Evolutionary conservation across 2,888 invertebrate species (phyloP).

Genomic region (Lochmaea capreae): DNA sequence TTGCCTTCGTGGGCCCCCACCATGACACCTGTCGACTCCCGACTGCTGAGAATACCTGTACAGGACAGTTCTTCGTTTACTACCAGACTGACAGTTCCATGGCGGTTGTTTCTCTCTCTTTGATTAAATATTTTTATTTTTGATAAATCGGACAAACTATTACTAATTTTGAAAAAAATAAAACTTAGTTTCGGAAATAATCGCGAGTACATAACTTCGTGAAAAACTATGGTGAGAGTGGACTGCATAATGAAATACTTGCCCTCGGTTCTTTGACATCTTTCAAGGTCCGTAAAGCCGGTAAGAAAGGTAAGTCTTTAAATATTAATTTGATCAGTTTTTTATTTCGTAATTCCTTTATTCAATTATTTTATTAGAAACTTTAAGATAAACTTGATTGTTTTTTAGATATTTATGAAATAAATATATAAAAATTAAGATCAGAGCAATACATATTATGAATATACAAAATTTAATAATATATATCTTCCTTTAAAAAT

Average conservation of each 20-base stretch:
- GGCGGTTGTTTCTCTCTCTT: slow-evolving; percentile 19
- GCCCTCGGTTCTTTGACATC: slow-evolving; percentile 33
- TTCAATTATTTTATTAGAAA: too few species aligned
- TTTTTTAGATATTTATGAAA: too few species aligned
- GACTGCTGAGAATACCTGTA: slow-evolving; percentile 40
- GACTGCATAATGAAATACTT: slow-evolving; percentile 21
- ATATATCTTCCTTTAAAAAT: too few species aligned
- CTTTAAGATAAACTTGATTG: too few species aligned
- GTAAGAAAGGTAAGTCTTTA: slow-evolving; percentile 31
- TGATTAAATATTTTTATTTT: slow-evolving; percentile 13
- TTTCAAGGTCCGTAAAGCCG: slow-evolving; percentile 29
- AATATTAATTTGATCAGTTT: neutral
- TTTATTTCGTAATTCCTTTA: neutral
- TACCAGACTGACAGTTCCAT: slow-evolving; percentile 40
- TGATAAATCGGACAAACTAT: neutral
- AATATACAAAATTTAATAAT: too few species aligned
- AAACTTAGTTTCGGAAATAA: slow-evolving; percentile 11
- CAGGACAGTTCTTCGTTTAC: slow-evolving; percentile 42
- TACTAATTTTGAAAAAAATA: neutral
- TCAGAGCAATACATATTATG: too few species aligned
- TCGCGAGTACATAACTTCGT: neutral
- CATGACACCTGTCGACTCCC: slow-evolving; percentile 39
- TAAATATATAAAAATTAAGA: too few species aligned
- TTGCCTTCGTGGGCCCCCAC: slow-evolving; percentile 41
- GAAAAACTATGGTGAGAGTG: slow-evolving; percentile 34